phyloP scores from a whole-genome alignment of 2,888 invertebrate species.

The Hyposoter dolosus region DNA sequence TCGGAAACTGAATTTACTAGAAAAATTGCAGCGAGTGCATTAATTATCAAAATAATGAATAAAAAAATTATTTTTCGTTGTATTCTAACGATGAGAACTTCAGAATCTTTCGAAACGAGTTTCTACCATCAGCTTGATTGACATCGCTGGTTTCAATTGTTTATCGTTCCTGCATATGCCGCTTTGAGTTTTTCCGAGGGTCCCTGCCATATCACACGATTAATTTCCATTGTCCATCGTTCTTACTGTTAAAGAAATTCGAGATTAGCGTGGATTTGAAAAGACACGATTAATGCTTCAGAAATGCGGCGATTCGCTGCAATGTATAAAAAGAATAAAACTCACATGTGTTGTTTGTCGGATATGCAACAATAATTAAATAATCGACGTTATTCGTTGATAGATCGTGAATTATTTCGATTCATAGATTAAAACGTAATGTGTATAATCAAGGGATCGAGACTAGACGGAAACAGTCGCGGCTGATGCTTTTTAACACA shows the following conservation, averaged over 20 bases:
- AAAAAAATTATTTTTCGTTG: no score
- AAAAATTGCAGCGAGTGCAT: no score
- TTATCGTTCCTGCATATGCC: neutral
- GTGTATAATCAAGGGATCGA: conserved; percentile 51
- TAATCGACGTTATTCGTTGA: conserved; percentile 63
- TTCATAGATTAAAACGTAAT: conserved; percentile 62
- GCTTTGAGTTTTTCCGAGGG: neutral
- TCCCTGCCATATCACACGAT: no score
- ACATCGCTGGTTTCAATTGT: no score
- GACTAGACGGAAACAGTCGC: conserved; percentile 17
- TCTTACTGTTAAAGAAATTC: conserved; percentile 14
- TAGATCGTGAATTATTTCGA: conserved; percentile 63
- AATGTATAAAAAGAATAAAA: conserved; percentile 48
- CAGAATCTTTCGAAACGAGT: no score
- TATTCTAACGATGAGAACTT: no score
- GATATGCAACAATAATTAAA: conserved; percentile 59
- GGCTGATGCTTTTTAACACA: conserved; percentile 58
- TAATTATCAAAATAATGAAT: no score
- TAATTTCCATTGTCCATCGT: no score
- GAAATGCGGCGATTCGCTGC: conserved; percentile 45
- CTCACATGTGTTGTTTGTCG: conserved; percentile 44
- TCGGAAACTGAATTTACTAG: no score
- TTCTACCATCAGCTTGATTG: no score
- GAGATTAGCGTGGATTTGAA: conserved; percentile 15
- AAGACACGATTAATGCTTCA: conserved; percentile 44